Evolutionary conservation across 2,888 invertebrate species (phyloP), one percentile per base, ranked within the genome.

Genomic region (Sycophila texana): DNA sequence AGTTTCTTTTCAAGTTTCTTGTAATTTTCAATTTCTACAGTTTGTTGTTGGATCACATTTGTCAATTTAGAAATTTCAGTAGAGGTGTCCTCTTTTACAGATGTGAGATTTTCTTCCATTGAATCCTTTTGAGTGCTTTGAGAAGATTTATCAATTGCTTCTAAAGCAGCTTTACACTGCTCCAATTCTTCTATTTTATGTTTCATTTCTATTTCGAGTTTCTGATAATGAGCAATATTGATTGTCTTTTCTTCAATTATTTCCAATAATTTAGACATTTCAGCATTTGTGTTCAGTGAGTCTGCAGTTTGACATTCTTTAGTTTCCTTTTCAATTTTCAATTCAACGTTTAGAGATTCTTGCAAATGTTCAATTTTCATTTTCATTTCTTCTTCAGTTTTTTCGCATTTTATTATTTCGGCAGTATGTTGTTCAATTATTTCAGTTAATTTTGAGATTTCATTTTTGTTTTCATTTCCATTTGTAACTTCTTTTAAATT

Each of bases 331-430:
- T 66, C 73, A 55, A 26, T n/a, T 30, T 80, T 78, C 4, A 14
- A 22, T 10, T 13, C 7, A 58, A 30, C 51, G 60, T 75, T 49
- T 39, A 79, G 51, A n/a, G 58, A 13, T 79, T 82, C 57, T 30
- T 76, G 75, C 16, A 80, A 60, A 22, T 16, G 39, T 39, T 74
- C 78, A 66, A 76, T 80, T 67, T 80, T 73, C 47, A 49, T 4
- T 80, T 80, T 75, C 5, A 82, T 75, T 60, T 78, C 67, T 66
- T 80, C 74, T 79, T 78, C 82, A 70, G 68, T 60, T 47, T 80
- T 30, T 39, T 51, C 76, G 16, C 66, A 78, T 60, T 82, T 78
- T 7, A 7, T 39, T 4, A 80, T 72, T 80, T 77, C 80, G 5
- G 20, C 5, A 5, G 4, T 10, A 53, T 78, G 57, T 63, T 74